phyloP scores from a whole-genome alignment of 2,888 invertebrate species.

The Xestobium rufovillosum region DNA sequence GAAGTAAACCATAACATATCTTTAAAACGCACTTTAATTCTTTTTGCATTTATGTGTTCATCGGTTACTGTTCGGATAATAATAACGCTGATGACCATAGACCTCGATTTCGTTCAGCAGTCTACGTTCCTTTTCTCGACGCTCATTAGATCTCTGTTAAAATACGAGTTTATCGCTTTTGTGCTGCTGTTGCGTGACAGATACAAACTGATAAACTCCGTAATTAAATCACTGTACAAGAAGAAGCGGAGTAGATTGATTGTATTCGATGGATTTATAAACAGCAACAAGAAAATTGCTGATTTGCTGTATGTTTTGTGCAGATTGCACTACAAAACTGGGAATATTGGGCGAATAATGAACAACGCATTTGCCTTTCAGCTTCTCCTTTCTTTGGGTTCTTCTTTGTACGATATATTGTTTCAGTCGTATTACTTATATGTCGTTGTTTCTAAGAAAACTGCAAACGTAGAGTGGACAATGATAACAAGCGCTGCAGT shows the following conservation, averaged over 20 bases:
- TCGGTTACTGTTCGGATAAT: slow-evolving; percentile 21
- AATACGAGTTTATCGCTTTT: slow-evolving; percentile 28
- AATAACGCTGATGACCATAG: slow-evolving; percentile 21
- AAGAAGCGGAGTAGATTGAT: slow-evolving; percentile 8
- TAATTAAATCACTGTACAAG: slow-evolving; percentile 17
- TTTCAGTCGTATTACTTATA: slow-evolving; percentile 32
- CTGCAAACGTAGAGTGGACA: slow-evolving; percentile 11
- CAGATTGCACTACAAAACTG: slow-evolving; percentile 30
- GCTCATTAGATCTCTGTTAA: slow-evolving; percentile 28
- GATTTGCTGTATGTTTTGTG: slow-evolving; percentile 27
- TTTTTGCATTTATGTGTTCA: slow-evolving; percentile 19
- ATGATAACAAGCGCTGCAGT: slow-evolving; percentile 23
- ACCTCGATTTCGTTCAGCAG: slow-evolving; percentile 25
- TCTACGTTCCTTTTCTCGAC: slow-evolving; percentile 23
- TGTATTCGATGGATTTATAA: no score
- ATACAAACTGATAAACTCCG: slow-evolving; percentile 26
- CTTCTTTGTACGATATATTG: slow-evolving; percentile 28
- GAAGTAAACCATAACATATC: slow-evolving; percentile 21
- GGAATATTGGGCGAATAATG: slow-evolving; percentile 25
- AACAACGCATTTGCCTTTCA: slow-evolving; percentile 30
- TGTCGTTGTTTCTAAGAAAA: slow-evolving; percentile 22
- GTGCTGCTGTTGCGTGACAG: slow-evolving; percentile 25
- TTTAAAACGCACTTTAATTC: slow-evolving; percentile 17
- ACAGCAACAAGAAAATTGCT: slow-evolving; percentile 14
- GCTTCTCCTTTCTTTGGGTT: slow-evolving; percentile 25